Conservation (phyloP, 2,113 vertebrate species). For the Coptodon rendalli region DNA sequence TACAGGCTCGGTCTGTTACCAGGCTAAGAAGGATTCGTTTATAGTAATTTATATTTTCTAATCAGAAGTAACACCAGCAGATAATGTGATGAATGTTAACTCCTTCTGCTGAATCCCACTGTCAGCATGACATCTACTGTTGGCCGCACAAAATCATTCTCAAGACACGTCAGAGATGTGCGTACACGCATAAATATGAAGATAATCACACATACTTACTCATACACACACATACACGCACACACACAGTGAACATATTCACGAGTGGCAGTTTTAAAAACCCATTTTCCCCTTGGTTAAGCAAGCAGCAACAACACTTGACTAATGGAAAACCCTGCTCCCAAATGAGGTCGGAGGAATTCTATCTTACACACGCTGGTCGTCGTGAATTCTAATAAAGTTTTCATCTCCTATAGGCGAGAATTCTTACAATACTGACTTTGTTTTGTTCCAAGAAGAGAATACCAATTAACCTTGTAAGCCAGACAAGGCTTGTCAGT, state of each 20-base stretch:
- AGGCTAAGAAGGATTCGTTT: not conserved
- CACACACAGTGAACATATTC: constrained; percentile 54
- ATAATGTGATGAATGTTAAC: constrained; percentile 15
- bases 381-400: constrained; percentile 63
- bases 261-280: constrained; percentile 70
- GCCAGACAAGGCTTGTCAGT: not conserved
- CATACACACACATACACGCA: not conserved
- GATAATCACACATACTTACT: not conserved
- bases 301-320: constrained; percentile 73
- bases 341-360: constrained; percentile 71
- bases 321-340: constrained; percentile 69
- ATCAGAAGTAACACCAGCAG: not conserved
- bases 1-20: not conserved
- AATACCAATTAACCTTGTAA: not conserved
- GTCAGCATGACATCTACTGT: constrained; percentile 32
- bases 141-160: not conserved
- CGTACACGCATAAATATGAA: not conserved
- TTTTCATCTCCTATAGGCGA: constrained; percentile 36
- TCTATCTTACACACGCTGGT: constrained; percentile 56
- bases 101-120: not conserved
- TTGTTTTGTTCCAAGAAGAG: not conserved
- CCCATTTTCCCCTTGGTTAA: constrained; percentile 75
- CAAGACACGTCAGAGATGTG: not conserved
- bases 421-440: not conserved
- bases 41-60: not conserved